These are phyloP conservation scores for Cromileptes altivelis DNA, from an alignment of 2,113 vertebrate species.

Conservation along the genomic window DNA sequence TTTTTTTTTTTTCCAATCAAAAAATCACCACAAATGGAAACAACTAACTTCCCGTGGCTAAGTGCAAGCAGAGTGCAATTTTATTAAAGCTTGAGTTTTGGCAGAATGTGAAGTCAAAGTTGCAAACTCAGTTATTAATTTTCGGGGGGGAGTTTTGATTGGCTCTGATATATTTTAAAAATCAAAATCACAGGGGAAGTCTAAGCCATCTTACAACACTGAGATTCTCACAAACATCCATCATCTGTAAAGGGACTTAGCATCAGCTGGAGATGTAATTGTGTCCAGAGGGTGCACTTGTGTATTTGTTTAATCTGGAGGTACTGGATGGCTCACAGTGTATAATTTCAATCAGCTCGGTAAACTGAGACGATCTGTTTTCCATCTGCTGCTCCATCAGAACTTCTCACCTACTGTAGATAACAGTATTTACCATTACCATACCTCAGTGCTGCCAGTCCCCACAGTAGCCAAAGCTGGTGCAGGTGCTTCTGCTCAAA, in stretches of 20 bases:
- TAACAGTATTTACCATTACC: conserved; percentile 19
- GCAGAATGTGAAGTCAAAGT: background rate
- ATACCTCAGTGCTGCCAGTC: conserved; percentile 2
- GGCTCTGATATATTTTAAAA: background rate
- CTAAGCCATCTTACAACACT: background rate
- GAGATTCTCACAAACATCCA: conserved; percentile 11
- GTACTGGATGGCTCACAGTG: conserved; percentile 22
- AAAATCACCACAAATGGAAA: background rate
- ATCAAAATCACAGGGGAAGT: background rate
- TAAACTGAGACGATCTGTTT: conserved; percentile 37
- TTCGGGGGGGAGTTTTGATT: background rate
- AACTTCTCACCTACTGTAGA: conserved; percentile 17
- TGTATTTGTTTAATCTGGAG: conserved; percentile 36
- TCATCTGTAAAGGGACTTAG: background rate
- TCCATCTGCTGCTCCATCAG: conserved; percentile 12
- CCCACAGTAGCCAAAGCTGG: background rate
- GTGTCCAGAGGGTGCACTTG: conserved; percentile 22
- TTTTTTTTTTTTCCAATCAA: background rate
- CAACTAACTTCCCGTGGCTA: background rate
- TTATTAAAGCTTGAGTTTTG: background rate
- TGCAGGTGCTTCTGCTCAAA: background rate
- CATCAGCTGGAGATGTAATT: conserved; percentile 17
- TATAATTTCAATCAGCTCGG: conserved; percentile 37
- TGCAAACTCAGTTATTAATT: background rate
- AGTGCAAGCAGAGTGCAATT: background rate